phyloP scores from a whole-genome alignment of 1,140 invertebrate species.

The Drosophila repletoides region DNA sequence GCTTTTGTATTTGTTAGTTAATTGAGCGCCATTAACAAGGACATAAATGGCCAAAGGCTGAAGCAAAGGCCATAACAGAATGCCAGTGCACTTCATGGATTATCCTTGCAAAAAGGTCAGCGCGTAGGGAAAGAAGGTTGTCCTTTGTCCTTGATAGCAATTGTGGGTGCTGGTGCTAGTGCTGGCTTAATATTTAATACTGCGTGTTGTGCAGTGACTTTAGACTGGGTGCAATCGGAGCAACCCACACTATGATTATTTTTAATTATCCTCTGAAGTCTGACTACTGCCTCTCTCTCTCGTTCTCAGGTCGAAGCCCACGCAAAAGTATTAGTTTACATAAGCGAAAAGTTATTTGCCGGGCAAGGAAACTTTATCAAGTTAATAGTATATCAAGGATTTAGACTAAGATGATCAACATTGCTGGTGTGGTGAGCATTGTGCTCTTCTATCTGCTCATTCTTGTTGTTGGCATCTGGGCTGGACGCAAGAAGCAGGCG shows the following conservation, averaged over 20 bases:
- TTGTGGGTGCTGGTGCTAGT: background rate
- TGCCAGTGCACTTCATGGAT: slow-evolving; percentile 2
- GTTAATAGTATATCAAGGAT: slow-evolving; percentile 35
- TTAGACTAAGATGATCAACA: slow-evolving; percentile 91
- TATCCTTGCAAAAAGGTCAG: slow-evolving; percentile 67
- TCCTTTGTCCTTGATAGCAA: slow-evolving; percentile 9
- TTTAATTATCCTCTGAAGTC: slow-evolving; percentile 28
- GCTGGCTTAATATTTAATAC: slow-evolving; percentile 63
- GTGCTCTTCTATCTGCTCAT: slow-evolving; percentile 97
- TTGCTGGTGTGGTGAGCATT: slow-evolving; percentile 95
- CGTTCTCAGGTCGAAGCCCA: slow-evolving; percentile 39
- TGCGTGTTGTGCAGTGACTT: slow-evolving; percentile 21
- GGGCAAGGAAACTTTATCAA: background rate
- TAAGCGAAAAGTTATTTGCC: slow-evolving; percentile 11
- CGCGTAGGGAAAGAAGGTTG: background rate
- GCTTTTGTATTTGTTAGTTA: slow-evolving; percentile 37
- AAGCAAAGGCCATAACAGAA: background rate
- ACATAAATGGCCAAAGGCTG: background rate
- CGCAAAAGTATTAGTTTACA: slow-evolving; percentile 40
- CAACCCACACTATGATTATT: background rate
- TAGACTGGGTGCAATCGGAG: slow-evolving; percentile 32
- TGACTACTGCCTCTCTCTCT: slow-evolving; percentile 11
- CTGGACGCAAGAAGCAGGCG: slow-evolving; percentile 93
- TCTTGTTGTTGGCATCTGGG: slow-evolving; percentile 96
- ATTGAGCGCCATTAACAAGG: slow-evolving; percentile 62